phyloP scores from a whole-genome alignment of 2,888 invertebrate species.

The Drosophila yooni region DNA sequence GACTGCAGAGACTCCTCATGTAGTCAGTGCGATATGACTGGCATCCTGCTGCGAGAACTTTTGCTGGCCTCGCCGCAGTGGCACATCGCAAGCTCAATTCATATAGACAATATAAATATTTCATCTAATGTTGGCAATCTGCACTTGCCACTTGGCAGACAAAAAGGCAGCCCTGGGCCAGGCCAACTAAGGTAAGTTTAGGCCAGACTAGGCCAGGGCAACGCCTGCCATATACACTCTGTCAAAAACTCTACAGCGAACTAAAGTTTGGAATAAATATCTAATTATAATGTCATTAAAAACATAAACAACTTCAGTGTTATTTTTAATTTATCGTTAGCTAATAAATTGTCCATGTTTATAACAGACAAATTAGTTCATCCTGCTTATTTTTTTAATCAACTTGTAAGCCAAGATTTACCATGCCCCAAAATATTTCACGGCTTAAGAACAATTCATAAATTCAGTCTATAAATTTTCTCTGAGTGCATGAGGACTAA shows the following conservation, averaged over 20 bases:
- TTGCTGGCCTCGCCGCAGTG: constrained; percentile 47
- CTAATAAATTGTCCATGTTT: background rate
- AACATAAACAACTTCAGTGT: background rate
- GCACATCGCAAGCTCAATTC: constrained; percentile 76
- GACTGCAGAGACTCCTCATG: constrained; percentile 18
- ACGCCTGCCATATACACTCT: constrained; percentile 33
- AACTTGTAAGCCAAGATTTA: background rate
- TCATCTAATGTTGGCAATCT: constrained; percentile 83
- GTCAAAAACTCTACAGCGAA: background rate
- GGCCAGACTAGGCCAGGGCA: constrained; percentile 25
- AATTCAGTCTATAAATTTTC: background rate
- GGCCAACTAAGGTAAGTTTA: constrained; percentile 16
- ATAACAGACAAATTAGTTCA: background rate
- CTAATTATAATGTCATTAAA: background rate
- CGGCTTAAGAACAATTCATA: background rate
- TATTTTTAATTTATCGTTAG: background rate
- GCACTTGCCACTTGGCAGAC: constrained; percentile 75
- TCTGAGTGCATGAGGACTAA: constrained; percentile 28
- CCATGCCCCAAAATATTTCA: background rate
- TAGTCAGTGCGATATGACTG: constrained; percentile 49
- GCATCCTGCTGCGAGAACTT: constrained; percentile 76
- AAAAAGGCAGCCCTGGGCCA: constrained; percentile 37
- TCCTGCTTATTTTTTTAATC: background rate
- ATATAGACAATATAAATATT: constrained; percentile 83
- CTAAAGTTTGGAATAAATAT: background rate